These are phyloP conservation scores for Alexandromys fortis DNA, from an alignment of 2,113 vertebrate genomes.

Conservation along the genomic window DNA sequence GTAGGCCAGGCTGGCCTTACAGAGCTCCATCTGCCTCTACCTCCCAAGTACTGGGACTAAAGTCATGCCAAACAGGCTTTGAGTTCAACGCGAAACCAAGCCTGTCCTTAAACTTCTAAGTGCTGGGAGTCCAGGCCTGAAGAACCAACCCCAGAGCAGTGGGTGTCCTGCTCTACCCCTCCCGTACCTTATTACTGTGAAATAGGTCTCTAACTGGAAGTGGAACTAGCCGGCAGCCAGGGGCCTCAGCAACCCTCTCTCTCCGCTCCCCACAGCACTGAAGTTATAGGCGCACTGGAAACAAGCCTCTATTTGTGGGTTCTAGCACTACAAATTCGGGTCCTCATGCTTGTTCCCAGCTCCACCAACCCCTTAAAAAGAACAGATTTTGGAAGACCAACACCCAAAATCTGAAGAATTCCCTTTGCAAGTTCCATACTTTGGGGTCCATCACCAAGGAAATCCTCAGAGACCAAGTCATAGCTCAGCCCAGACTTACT, in stretches of 20 bases:
- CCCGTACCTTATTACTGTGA: background rate
- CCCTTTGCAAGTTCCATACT: background rate
- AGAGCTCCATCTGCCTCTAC: background rate
- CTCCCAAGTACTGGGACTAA: background rate
- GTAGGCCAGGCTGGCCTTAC: background rate
- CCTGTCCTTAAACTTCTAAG: background rate
- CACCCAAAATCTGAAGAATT: background rate
- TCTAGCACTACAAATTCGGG: background rate
- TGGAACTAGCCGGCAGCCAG: background rate
- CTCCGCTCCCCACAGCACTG: background rate
- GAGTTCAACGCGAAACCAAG: background rate
- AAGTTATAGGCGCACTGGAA: background rate
- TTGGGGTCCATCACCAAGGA: fast-evolving
- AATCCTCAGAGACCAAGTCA: background rate
- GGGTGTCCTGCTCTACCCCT: no score
- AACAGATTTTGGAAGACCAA: background rate
- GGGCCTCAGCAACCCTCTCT: background rate
- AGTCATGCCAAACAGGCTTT: background rate
- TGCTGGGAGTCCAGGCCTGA: background rate
- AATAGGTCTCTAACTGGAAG: no score
- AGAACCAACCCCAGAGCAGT: background rate
- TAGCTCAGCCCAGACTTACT: background rate
- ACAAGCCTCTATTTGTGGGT: background rate
- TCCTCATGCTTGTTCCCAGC: background rate
- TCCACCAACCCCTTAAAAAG: background rate